These are phyloP conservation scores for Glyphotaelius pellucidus DNA, from an alignment of 2,888 invertebrate species.

Conservation along the genomic window DNA sequence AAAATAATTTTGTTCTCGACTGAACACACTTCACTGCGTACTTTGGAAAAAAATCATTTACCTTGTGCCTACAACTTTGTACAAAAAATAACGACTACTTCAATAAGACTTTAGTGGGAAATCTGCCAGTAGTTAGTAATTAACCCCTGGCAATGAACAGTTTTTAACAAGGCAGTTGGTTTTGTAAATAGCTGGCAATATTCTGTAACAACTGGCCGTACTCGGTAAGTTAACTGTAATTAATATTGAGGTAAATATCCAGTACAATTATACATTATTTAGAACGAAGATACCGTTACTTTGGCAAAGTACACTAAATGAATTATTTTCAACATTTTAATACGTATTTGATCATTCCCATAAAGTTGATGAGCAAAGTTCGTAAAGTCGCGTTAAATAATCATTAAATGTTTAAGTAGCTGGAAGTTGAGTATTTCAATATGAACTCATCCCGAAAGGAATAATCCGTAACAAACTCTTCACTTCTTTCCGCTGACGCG, in stretches of 20 bases:
- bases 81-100: too few relatives aligned
- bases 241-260: background rate
- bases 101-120: background rate
- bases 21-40: too few relatives aligned
- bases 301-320: background rate
- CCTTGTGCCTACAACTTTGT: too few relatives aligned
- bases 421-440: constrained; percentile 6
- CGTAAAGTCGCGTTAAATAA: constrained; percentile 11
- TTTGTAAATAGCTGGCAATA: too few relatives aligned
- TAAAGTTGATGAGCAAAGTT: constrained; percentile 18
- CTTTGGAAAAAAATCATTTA: background rate
- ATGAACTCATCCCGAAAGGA: constrained; percentile 24
- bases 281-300: background rate
- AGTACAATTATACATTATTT: background rate
- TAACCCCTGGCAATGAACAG: background rate
- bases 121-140: background rate
- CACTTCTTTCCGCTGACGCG: constrained; percentile 43
- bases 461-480: constrained; percentile 32
- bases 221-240: background rate
- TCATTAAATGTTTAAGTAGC: constrained; percentile 6
- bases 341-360: background rate
- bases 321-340: background rate
- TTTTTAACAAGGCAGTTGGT: background rate
- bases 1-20: too few relatives aligned
- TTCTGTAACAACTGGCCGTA: background rate